Evolutionary conservation across 2,888 invertebrate genomes (phyloP).

Genomic region (Metacarcinus magister): DNA sequence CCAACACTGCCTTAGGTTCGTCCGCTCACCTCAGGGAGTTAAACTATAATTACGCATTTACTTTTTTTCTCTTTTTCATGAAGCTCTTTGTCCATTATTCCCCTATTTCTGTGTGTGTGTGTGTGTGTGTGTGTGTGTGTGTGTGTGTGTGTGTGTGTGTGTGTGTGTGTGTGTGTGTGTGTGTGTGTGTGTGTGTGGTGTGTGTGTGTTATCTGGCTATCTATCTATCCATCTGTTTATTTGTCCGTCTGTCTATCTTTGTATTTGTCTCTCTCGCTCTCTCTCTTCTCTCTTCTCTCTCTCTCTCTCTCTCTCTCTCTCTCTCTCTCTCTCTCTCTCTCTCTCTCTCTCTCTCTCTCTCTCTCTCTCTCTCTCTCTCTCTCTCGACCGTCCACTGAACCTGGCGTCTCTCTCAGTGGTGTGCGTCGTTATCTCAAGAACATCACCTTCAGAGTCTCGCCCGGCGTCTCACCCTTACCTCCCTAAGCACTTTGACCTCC

Average conservation of each 20-base stretch:
- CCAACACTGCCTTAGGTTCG: neutral
- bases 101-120: neutral
- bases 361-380: conserved; percentile 48
- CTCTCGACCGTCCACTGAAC: neutral
- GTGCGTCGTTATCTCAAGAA: conserved; percentile 28
- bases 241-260: neutral
- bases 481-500: conserved; percentile 4
- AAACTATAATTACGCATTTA: neutral
- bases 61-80: neutral
- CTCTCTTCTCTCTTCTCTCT: neutral
- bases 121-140: neutral
- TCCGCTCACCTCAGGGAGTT: neutral
- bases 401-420: neutral
- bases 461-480: neutral
- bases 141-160: neutral
- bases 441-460: neutral
- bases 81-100: neutral
- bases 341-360: conserved; percentile 48
- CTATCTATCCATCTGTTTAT: neutral
- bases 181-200: too few relatives aligned
- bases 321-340: neutral
- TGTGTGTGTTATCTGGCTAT: neutral
- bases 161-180: neutral
- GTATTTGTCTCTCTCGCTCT: neutral
- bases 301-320: neutral